Percentiles rank a stretch among this genome's conserved stretches.
These are phyloP conservation scores for Chionomys nivalis DNA, from an alignment of 2,113 vertebrate genomes.

Conservation along the genomic window DNA sequence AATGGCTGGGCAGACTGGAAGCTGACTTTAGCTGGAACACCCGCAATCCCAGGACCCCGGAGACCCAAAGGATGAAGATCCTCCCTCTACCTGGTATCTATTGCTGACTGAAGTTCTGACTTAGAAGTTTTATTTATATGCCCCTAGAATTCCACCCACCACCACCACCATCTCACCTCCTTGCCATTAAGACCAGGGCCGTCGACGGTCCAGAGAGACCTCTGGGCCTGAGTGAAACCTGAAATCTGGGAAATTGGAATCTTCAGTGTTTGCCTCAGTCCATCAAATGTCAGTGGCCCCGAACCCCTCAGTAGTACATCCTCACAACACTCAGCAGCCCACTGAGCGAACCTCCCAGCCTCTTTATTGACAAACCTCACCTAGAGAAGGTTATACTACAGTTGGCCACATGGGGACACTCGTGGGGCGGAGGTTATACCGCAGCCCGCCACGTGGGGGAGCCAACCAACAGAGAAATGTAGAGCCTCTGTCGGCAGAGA, in stretches of 20 bases:
- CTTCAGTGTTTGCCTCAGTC: fast-evolving
- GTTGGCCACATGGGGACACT: not conserved
- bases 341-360: not conserved
- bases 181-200: fast-evolving
- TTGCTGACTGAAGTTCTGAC: not conserved
- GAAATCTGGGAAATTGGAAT: not conserved
- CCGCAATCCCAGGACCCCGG: not conserved
- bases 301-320: too few species aligned
- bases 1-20: not conserved
- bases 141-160: not conserved
- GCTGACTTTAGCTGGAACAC: not conserved
- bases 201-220: fast-evolving
- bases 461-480: not conserved
- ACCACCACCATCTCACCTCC: too few species aligned
- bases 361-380: not conserved
- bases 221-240: not conserved
- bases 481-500: not conserved
- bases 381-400: not conserved
- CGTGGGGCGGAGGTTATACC: not conserved
- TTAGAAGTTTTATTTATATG: not conserved
- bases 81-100: fast-evolving
- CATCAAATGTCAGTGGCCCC: fast-evolving
- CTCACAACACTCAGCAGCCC: not conserved
- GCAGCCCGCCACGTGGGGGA: not conserved
- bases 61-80: fast-evolving